A percentile compares a stretch with the other conserved stretches of the same genome.
Evolutionary conservation across 23 tunicate genomes (phyloP).

Genomic region (Halocynthia roretzi): DNA sequence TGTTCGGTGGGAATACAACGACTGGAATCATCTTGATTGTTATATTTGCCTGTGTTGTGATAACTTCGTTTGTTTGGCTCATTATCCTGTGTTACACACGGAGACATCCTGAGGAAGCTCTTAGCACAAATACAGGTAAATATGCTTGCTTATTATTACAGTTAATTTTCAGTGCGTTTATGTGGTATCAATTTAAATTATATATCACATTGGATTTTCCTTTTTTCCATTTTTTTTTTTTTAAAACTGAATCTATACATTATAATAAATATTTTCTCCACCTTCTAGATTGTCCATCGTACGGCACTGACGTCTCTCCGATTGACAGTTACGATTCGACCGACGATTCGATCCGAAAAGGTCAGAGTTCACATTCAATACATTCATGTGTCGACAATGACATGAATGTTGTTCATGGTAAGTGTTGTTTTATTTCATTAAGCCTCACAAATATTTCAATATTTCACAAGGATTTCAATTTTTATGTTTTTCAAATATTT

Average conservation of each 20-base stretch:
- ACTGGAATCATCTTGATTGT: slow-evolving; percentile 32
- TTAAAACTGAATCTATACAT: too few relatives aligned
- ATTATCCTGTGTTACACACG: slow-evolving; percentile 41
- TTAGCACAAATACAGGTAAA: slow-evolving; percentile 46
- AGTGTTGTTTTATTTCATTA: too few relatives aligned
- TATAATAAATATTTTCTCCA: too few relatives aligned
- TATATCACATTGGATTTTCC: background rate
- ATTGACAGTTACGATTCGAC: slow-evolving; percentile 2
- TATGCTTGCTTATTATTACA: background rate
- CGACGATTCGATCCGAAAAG: slow-evolving; percentile 3
- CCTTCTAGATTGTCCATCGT: too few relatives aligned
- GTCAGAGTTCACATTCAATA: slow-evolving; percentile 5
- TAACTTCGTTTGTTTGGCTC: slow-evolving; percentile 53
- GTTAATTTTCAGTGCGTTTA: background rate
- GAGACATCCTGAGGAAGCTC: slow-evolving; percentile 35
- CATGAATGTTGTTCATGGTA: too few relatives aligned
- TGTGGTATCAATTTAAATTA: background rate
- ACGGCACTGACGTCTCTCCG: too few relatives aligned
- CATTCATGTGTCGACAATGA: background rate
- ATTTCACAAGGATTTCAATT: too few relatives aligned
- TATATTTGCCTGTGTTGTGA: slow-evolving; percentile 41
- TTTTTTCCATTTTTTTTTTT: too few relatives aligned
- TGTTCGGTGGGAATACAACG: background rate
- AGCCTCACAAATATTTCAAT: too few relatives aligned
- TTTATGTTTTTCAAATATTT: too few relatives aligned